Conservation (phyloP, 2,888 invertebrate genomes). For the Rotaria sp. region DNA sequence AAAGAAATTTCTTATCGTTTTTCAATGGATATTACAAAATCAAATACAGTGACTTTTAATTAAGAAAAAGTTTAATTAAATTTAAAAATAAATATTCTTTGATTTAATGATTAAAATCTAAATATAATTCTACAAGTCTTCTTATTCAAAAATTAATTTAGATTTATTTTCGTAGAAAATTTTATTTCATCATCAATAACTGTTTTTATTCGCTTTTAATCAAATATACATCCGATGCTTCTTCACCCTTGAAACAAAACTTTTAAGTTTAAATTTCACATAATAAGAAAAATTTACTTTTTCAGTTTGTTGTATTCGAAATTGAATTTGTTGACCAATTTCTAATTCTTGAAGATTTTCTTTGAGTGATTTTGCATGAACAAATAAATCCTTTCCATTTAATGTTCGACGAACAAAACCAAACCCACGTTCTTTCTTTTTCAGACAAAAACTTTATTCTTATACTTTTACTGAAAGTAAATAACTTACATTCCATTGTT, state of each 20-base stretch:
- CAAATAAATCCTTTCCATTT: neutral
- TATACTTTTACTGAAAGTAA: neutral
- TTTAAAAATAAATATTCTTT: too few relatives aligned
- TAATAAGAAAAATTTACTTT: neutral
- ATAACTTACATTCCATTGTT: neutral
- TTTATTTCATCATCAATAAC: neutral
- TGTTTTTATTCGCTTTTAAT: neutral
- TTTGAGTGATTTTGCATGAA: neutral
- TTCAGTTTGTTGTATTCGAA: neutral
- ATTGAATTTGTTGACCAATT: neutral
- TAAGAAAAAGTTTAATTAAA: neutral
- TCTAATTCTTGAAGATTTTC: neutral
- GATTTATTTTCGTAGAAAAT: neutral
- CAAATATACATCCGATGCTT: neutral
- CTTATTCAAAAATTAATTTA: neutral
- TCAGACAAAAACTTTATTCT: neutral
- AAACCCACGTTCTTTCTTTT: neutral
- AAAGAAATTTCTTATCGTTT: neutral
- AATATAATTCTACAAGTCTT: neutral
- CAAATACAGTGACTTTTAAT: too few relatives aligned
- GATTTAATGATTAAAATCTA: neutral
- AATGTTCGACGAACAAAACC: neutral
- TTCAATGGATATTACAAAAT: too few relatives aligned
- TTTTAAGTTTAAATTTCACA: neutral
- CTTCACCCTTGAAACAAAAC: neutral